Evolutionary conservation across 2,113 vertebrate genomes (phyloP), one percentile per base, ranked within the genome.

Genomic region (Marmota monax): DNA sequence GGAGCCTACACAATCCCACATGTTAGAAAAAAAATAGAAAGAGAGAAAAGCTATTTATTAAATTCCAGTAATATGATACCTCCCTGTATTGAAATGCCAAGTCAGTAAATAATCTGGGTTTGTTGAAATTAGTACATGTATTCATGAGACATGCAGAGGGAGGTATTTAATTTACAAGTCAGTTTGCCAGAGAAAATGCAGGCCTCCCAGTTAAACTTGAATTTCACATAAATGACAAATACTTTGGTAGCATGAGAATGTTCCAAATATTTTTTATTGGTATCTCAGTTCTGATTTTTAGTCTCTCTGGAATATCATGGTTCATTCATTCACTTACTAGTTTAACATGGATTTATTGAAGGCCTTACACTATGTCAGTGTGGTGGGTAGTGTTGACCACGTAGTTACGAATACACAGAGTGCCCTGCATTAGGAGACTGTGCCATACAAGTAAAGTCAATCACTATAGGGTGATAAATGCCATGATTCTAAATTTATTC

Each of bases 21-120:
- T 97, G 84, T 93, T 94, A 96, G 34, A 72, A 37, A 45, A 45
- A 10, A 13, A 45, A 79, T 96, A 96, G 82, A 88, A 92, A 78
- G 77, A 37, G 83, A 88, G 78, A 12, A 1, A 97, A 98, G 92
- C 37, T 5, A 95, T 96, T 95, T 98, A 96, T 94, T 97, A 67
- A 80, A 96, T 45, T 90, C 84, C 86, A 90, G 88, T 97, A 96
- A 97, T 56, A 92, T 93, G 84, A 98, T 94, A 84, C 74, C 88
- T 96, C 13, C 73, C 23, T 97, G 79, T 69, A 97, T 70, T 98
- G 88, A 97, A 96, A 96, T 51, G 61, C 76, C 94, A 94, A 92
- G 32, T 86, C 95, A 96, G 61, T 95, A 97, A 97, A 95, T 96
- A 83, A 95, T 93, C 65, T 90, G 42, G 51, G 25, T 88, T 97